Evolutionary conservation across 1,140 invertebrate species (phyloP).

Genomic region (Hyles vespertilio): DNA sequence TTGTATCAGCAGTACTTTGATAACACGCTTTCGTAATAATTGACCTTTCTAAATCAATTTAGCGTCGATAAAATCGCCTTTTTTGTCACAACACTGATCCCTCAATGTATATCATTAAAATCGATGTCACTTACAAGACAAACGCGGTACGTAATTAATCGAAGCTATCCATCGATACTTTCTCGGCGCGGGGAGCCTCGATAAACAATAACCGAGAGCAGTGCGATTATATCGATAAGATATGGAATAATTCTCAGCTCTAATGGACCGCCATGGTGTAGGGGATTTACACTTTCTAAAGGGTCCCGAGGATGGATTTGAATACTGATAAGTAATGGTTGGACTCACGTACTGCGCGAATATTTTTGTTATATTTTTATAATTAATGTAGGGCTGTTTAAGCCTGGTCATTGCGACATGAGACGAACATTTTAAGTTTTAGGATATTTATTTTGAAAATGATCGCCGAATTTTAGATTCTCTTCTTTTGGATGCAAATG

Average conservation of each 20-base stretch:
- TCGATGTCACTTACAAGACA: slow-evolving; percentile 54
- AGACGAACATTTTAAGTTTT: too few species aligned
- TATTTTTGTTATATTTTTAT: too few species aligned
- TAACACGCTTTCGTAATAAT: not conserved
- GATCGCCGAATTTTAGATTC: too few species aligned
- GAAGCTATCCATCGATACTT: slow-evolving; percentile 61
- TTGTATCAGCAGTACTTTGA: too few species aligned
- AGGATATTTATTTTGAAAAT: too few species aligned
- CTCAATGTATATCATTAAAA: slow-evolving; percentile 16
- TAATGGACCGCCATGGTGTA: slow-evolving; percentile 61
- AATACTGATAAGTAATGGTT: slow-evolving; percentile 53
- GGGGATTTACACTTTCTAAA: slow-evolving; percentile 71
- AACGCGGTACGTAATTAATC: slow-evolving; percentile 64
- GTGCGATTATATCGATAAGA: slow-evolving; percentile 67
- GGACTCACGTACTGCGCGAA: not conserved
- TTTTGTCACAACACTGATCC: not conserved
- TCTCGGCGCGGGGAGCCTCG: slow-evolving; percentile 52
- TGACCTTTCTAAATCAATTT: slow-evolving; percentile 3
- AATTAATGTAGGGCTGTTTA: too few species aligned
- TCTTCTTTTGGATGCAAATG: too few species aligned
- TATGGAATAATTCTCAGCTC: slow-evolving; percentile 55
- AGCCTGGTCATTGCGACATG: too few species aligned
- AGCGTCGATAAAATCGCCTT: slow-evolving; percentile 4
- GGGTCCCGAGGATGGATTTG: slow-evolving; percentile 55
- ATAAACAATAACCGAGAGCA: slow-evolving; percentile 66